Evolutionary conservation across 2,797 vertebrate genomes (phyloP), one percentile per base, ranked within the genome.

Genomic region (Acanthis flammea): DNA sequence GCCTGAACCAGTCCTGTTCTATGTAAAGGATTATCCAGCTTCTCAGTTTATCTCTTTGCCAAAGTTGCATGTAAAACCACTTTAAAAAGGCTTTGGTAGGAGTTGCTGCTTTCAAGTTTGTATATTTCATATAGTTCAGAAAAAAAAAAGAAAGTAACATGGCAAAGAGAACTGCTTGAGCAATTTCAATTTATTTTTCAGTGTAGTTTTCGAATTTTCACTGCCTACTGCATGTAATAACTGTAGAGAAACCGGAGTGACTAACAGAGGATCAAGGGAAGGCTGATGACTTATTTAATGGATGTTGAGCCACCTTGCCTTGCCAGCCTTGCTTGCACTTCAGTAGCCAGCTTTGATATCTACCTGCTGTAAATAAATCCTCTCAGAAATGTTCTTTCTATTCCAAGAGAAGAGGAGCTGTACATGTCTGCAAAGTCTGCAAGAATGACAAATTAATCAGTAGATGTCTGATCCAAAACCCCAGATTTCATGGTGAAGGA

Each of bases 371-470:
- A 91, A 87, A 62, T 19, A 67, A 77, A 44, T 89, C 28, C 22
- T 75, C 10, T 33, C 53, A 50, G 5, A 15, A 27, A 73, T 25
- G 14, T 3, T 57, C 33, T n/a, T 66, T 57, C 41, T 15, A 3
- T 62, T 85, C n/a, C 55, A 66, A 57, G 27, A 71, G 63, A 65
- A 75, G 30, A 54, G 51, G 41, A 74, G 12, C 39, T 39, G 16
- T 6, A 24, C 0, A 0, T 31, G 33, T 1, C 5, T 13, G 51
- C 14, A 73, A 72, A 51, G 6, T 37, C 55, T 51, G 9, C 24
- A 60, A 25, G 45, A 70, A 70, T 31, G 4, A 25, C 42, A 14
- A 30, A 60, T 54, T 58, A 37, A 84, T 4, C 27, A 60, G 23
- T 7, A 75, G 68, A 35, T 23, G 48, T 3, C 31, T 41, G 35